These are phyloP conservation scores for Tachypleus tridentatus DNA, from an alignment of 1,140 invertebrate genomes.

Conservation along the genomic window DNA sequence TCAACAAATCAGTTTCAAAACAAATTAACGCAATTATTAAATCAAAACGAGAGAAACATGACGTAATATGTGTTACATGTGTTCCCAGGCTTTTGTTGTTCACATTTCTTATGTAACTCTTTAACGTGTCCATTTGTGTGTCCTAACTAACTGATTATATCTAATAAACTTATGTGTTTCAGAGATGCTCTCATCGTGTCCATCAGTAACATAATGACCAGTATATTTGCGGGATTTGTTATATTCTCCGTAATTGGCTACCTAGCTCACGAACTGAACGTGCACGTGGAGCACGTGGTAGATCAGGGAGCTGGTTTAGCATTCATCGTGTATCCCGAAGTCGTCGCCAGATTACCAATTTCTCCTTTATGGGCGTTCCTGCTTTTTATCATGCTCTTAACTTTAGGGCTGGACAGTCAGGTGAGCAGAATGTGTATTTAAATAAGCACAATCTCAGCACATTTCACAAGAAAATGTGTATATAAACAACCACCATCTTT, in stretches of 20 bases:
- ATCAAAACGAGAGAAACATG: too few species aligned
- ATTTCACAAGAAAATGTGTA: too few species aligned
- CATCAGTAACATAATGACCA: conserved; percentile 60
- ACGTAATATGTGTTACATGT: too few species aligned
- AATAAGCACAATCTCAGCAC: too few species aligned
- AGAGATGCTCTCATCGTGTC: conserved; percentile 59
- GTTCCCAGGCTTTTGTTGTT: too few species aligned
- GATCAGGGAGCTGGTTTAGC: conserved; percentile 65
- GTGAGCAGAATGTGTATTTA: conserved; percentile 27
- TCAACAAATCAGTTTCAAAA: too few species aligned
- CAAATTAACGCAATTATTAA: too few species aligned
- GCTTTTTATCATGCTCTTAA: conserved; percentile 72
- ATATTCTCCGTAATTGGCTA: conserved; percentile 69
- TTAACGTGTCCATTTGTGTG: too few species aligned
- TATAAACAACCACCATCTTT: too few species aligned
- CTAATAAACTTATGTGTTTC: conserved; percentile 15
- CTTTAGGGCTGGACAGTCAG: conserved; percentile 62
- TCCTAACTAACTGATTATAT: too few species aligned
- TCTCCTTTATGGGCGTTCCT: conserved; percentile 70
- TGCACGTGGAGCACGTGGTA: conserved; percentile 57
- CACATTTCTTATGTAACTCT: too few species aligned
- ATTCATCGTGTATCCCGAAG: conserved; percentile 77
- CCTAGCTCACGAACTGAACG: conserved; percentile 55
- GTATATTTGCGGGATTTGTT: conserved; percentile 61
- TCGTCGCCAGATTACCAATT: conserved; percentile 61